Conservation (phyloP, 2,113 vertebrate species). For the Mesoclemmys tuberculata region DNA sequence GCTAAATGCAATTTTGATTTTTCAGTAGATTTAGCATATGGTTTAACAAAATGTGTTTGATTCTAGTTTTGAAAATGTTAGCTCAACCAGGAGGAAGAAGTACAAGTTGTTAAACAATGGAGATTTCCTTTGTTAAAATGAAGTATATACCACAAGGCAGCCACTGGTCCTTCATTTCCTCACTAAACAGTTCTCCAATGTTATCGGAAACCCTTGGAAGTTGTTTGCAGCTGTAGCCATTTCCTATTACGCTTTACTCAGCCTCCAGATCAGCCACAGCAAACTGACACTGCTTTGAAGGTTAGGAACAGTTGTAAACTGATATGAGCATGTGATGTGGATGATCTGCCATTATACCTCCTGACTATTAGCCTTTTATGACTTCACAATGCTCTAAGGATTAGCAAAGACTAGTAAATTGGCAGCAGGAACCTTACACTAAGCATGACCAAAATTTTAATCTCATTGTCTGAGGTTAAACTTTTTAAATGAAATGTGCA, state of each 20-base stretch:
- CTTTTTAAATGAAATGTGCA: not conserved
- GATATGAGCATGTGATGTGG: slow-evolving; percentile 4
- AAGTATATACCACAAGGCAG: slow-evolving; percentile 45
- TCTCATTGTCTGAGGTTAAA: not conserved
- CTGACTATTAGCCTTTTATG: not conserved
- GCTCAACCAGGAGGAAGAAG: slow-evolving; percentile 24
- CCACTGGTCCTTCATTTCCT: slow-evolving; percentile 69
- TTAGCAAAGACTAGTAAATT: slow-evolving; percentile 49
- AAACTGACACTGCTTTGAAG: slow-evolving; percentile 58
- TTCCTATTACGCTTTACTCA: slow-evolving; percentile 84
- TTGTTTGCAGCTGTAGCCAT: slow-evolving; percentile 82
- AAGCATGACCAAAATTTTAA: not conserved
- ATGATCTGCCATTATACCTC: slow-evolving; percentile 13
- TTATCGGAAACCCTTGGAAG: slow-evolving; percentile 86
- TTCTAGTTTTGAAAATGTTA: slow-evolving; percentile 10
- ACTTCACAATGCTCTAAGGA: slow-evolving; percentile 29
- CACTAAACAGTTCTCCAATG: slow-evolving; percentile 50
- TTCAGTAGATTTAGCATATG: not conserved
- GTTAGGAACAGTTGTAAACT: slow-evolving; percentile 50
- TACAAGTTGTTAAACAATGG: slow-evolving; percentile 52
- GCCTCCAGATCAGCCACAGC: slow-evolving; percentile 68
- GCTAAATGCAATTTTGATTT: not conserved
- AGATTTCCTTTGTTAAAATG: slow-evolving; percentile 42
- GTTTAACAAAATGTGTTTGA: not conserved
- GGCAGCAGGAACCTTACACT: slow-evolving; percentile 6